phyloP scores from a whole-genome alignment of 2,797 vertebrate species.

The Tamandua tetradactyla region DNA sequence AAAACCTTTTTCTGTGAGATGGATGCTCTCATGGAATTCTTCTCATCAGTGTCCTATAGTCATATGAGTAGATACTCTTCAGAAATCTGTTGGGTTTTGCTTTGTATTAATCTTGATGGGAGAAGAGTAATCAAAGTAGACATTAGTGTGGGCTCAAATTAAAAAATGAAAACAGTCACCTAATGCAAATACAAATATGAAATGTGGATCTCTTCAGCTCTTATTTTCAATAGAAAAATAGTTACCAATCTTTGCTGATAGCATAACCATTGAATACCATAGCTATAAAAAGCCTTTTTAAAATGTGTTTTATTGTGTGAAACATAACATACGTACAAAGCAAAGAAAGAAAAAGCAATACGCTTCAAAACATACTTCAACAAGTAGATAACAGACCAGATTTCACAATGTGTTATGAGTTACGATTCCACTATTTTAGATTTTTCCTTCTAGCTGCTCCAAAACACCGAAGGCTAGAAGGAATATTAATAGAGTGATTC shows the following conservation, averaged over 20 bases:
- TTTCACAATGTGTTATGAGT: no score
- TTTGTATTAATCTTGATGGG: background rate
- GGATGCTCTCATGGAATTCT: background rate
- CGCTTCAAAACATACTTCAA: no score
- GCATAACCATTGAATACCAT: background rate
- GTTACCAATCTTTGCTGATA: background rate
- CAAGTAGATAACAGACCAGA: no score
- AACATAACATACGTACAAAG: no score
- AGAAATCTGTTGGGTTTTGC: background rate
- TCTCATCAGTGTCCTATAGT: background rate
- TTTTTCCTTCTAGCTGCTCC: no score
- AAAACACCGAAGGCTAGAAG: no score
- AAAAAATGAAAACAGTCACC: background rate
- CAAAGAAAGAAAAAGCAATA: no score
- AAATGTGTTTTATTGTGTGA: no score
- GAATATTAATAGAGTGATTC: no score
- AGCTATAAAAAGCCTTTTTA: no score
- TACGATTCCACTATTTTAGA: no score
- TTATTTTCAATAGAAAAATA: constrained; percentile 18
- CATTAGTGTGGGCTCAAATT: background rate
- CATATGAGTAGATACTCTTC: background rate
- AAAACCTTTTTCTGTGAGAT: background rate
- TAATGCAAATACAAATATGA: background rate
- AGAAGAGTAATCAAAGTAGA: background rate
- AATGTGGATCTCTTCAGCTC: background rate